Base-by-base conservation (phyloP, 37 sponge, comb jelly and placozoan species). In the Aphrocallistes beatrix region DNA sequence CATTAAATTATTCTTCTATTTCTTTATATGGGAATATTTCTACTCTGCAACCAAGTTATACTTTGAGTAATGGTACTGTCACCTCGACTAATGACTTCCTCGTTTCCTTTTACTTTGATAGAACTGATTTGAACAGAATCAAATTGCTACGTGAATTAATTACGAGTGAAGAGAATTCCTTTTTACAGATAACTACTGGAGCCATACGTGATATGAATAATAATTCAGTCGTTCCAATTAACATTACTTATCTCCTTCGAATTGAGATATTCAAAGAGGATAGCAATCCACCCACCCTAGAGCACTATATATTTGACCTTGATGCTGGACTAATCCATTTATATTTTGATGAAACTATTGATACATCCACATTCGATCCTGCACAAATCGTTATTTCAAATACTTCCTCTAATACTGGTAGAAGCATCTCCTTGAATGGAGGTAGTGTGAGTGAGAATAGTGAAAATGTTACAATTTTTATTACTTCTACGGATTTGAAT, bases 161-260 rank as follows among this genome's bases (percentile, higher is more conserved):
- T 28, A 87, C 88, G 0, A 30, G 36, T 39, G 39, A 0, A 1
- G 0, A 28, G 37, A 85, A 85, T 42, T 85, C 91, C 9, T 95
- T 83, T 81, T 38, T 95, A 17, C 51, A 86, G 17, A 30, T 93
- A 38, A 89, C 93, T 23, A 23, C 38, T 23, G n/a, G 38, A 3
- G 38, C 89, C 16, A 84, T 95, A 36, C 10, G 25, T 36, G 96
- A 95, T 85, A 95, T 95, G 96, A 91, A 90, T 81, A 8, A 36
- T 37, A 95, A 95, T 47, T 28, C 38, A 37, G 87, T 88, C 8
- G 0, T 38, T 13, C 28, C 88, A 48, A 88, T 95, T 50, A 36
- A 36, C 38, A 39, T 60, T 60, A 25, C 75, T 3, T 25, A 60
- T 60, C 25, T 60, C n/a, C 69, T 85, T 25, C 49, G 19, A 23